A percentile compares a stretch with the other conserved stretches of the same genome.
phyloP scores from a whole-genome alignment of 2,113 vertebrate species.

The Hippoglossus stenolepis region DNA sequence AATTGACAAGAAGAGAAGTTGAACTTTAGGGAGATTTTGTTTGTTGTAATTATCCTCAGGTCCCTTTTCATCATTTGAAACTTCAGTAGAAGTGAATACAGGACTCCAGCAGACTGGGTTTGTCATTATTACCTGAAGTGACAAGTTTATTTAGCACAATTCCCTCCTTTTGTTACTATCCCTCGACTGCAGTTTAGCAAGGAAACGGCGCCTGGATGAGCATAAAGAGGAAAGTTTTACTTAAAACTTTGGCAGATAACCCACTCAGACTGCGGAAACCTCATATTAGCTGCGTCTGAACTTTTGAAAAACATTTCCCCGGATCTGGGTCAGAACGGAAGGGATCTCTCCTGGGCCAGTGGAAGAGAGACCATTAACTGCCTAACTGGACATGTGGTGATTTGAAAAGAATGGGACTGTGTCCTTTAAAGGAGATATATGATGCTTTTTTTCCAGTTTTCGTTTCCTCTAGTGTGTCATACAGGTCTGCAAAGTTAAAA shows the following conservation, averaged over 20 bases:
- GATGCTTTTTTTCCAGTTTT: not conserved
- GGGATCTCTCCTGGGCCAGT: not conserved
- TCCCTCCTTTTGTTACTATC: not conserved
- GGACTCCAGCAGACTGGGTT: not conserved
- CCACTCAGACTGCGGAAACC: not conserved
- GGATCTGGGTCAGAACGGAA: not conserved
- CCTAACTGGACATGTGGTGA: not conserved
- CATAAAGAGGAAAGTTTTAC: not conserved
- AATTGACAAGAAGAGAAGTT: not conserved
- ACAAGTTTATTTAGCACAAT: not conserved
- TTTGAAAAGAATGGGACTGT: not conserved
- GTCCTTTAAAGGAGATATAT: not conserved
- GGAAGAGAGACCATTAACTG: not conserved
- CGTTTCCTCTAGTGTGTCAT: not conserved
- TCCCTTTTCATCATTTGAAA: not conserved
- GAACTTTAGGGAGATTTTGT: no score
- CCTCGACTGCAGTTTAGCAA: not conserved
- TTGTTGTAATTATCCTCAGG: not conserved
- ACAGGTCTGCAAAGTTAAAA: not conserved
- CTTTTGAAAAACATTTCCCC: not conserved
- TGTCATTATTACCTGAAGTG: not conserved
- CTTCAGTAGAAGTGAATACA: not conserved
- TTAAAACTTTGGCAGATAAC: not conserved
- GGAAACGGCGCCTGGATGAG: not conserved
- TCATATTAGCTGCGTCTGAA: not conserved